Percentiles rank a stretch among this genome's conserved stretches.
These are phyloP conservation scores for Patiria pectinifera DNA, from an alignment of 53 echinoderm and acorn worm genomes.

Conservation along the genomic window DNA sequence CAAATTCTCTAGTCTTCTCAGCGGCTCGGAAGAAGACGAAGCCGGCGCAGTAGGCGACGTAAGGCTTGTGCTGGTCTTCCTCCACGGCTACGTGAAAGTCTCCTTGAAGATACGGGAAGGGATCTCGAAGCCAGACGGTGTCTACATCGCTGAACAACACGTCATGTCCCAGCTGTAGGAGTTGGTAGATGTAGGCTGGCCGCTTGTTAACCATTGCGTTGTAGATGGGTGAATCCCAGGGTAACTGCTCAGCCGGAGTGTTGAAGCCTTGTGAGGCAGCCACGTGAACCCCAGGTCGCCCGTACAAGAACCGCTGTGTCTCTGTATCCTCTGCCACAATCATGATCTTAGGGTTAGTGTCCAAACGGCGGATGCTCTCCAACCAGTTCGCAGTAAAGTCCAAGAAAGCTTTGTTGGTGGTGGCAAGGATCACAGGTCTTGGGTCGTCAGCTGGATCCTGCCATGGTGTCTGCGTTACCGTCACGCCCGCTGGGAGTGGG, in stretches of 20 bases:
- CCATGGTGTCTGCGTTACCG: not conserved
- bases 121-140: slow-evolving; percentile 79
- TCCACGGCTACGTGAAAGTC: slow-evolving; percentile 77
- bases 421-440: slow-evolving; percentile 64
- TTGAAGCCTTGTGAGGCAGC: not conserved
- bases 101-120: slow-evolving; percentile 74
- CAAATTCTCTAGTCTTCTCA: slow-evolving; percentile 55
- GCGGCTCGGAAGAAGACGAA: slow-evolving; percentile 78
- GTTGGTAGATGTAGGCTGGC: slow-evolving; percentile 68
- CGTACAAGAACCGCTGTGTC: slow-evolving; percentile 51
- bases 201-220: slow-evolving; percentile 80
- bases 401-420: slow-evolving; percentile 76
- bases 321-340: slow-evolving; percentile 71
- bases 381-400: slow-evolving; percentile 83
- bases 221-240: slow-evolving; percentile 70
- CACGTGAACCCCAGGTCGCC: slow-evolving; percentile 59
- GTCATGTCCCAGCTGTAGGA: slow-evolving; percentile 61
- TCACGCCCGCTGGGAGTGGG: not conserved
- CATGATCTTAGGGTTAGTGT: slow-evolving; percentile 52
- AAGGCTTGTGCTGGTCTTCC: slow-evolving; percentile 61
- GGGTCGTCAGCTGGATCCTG: not conserved
- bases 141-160: slow-evolving; percentile 86
- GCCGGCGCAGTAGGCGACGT: slow-evolving; percentile 74
- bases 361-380: slow-evolving; percentile 63
- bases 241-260: slow-evolving; percentile 51